Evolutionary conservation across 2,797 vertebrate species (phyloP), one percentile per base, ranked within the genome.

Genomic region (Gephyroberyx darwinii): DNA sequence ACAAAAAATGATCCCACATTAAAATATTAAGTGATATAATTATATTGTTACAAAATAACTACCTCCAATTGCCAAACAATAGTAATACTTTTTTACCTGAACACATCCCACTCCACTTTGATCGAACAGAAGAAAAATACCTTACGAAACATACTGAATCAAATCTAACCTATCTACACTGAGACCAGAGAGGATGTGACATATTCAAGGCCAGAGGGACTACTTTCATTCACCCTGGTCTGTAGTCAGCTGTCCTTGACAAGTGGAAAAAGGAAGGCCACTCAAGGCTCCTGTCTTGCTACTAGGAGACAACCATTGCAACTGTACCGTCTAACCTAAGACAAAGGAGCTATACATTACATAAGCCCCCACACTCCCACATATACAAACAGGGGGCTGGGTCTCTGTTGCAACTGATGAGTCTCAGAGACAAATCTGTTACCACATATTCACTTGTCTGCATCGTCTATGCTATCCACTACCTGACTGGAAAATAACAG

Each of bases 191-290:
- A 78, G 30, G 55, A 80, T 76, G 55, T 41, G 55, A 26, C 39
- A 63, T 67, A 54, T 9, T 33, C 26, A 73, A 26, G 75, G 35
- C 55, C 45, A 2, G 4, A 30, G 17, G n/a, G 57, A 59, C 64
- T 62, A 22, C 45, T 66, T 57, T 65, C 54, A 70, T 67, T 70
- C 60, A 64, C 20, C 56, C 19, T 16, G 14, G 47, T 31, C 67
- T 68, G 60, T 2, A 39, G 86, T 78, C 88, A 92, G 86, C 88
- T 90, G 90, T 68, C 62, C 48, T 52, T 90, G 87, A 91, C 86
- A 89, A 61, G 83, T 14, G 13, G 61, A 57, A 61, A 56, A 37
- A 52, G 68, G 69, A 74, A 48, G 73, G 76, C 56, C 65, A 84
- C 57, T 87, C 51, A 74, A 82, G 77, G 74, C 74, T n/a, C 58